Evolutionary conservation across 1,140 invertebrate species (phyloP), one percentile per base, ranked within the genome.

Genomic region (Watersipora subatra): DNA sequence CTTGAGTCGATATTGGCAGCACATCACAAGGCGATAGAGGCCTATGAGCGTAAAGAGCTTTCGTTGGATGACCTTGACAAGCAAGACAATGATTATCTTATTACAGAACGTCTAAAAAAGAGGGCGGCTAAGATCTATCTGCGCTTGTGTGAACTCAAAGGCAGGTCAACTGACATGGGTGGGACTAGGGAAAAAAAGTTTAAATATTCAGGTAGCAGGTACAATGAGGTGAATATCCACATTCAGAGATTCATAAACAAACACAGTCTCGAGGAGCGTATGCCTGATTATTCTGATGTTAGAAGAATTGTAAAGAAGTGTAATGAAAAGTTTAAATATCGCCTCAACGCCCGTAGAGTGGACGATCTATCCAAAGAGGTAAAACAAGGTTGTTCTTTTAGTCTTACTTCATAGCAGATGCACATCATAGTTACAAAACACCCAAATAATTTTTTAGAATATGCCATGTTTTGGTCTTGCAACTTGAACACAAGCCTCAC

Each of bases 121-220:
- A 75, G 75, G 61, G 77, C 78, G 71, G 74, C 76, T 12, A 75
- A 77, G 68, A 74, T 76, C 17, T 81, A 76, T 76, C 70, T 74
- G 25, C 74, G 74, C 57, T 58, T 81, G 1, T 81, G 80, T 69
- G 66, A 76, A 56, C 19, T 77, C 15, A 78, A 76, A 63, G 70
- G 72, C 0, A 57, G 73, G 22, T 29, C 67, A 22, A 61, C 66
- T 0, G 68, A 62, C 1, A 76, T 77, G 20, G 79, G 79, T 3
- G 64, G 78, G 28, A 70, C 74, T 2, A 70, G 68, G 1, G 78
- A 81, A 59, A 75, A 65, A 30, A 72, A 66, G 28, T 76, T 80
- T 63, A 69, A 55, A 55, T 81, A 73, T 78, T 64, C 81, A 94
- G 92, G 89, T 24, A 76, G 76, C 3, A 64, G 77, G 19, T 79